These are phyloP conservation scores for Zele albiditarsus DNA, from an alignment of 2,888 invertebrate species.

Conservation along the genomic window DNA sequence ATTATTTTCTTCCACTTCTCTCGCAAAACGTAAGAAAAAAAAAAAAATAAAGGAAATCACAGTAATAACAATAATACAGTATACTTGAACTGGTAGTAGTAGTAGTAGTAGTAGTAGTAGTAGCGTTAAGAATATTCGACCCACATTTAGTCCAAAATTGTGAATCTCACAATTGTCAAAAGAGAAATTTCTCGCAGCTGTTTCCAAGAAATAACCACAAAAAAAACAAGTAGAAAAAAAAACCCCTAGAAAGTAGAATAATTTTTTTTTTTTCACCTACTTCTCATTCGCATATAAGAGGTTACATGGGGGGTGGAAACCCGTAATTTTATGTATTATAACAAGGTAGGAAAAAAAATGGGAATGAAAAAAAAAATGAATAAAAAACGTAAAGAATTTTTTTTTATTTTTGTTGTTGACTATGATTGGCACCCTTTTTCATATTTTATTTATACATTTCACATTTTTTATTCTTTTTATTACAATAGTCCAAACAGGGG, in stretches of 20 bases:
- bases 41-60: not conserved
- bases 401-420: not conserved
- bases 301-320: not conserved
- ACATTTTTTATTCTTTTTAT: not conserved
- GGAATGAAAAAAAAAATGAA: no score
- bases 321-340: not conserved
- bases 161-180: not conserved
- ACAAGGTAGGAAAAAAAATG: no score
- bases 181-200: conserved; percentile 37
- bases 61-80: not conserved
- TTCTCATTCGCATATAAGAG: not conserved
- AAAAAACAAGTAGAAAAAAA: conserved; percentile 26
- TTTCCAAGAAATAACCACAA: conserved; percentile 29
- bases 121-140: conserved; percentile 27
- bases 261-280: conserved; percentile 3
- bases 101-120: not conserved
- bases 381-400: not conserved
- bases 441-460: conserved; percentile 1
- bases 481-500: no score
- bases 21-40: conserved; percentile 12
- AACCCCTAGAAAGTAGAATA: not conserved
- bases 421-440: not conserved
- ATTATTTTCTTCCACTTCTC: not conserved
- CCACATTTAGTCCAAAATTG: conserved; percentile 18
- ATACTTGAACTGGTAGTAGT: conserved; percentile 2